Evolutionary conservation across 2,888 invertebrate species (phyloP), one percentile per base, ranked within the genome.

Genomic region (Frankliniella intonsa): DNA sequence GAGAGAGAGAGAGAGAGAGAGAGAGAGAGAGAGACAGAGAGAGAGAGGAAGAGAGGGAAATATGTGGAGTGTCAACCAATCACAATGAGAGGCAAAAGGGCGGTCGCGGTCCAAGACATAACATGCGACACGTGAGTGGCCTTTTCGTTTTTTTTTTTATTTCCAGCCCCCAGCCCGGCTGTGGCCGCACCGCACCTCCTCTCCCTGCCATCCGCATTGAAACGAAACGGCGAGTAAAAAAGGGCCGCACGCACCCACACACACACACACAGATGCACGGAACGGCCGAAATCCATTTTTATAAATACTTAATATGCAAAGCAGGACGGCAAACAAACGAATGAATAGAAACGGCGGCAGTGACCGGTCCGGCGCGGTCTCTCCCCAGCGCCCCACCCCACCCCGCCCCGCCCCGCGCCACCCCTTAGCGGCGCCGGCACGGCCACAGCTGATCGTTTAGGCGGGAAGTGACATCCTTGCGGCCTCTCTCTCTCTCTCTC

Each of bases 291-390:
- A 76, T 76, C 69, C 69, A 76, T 76, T 76, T 76, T 76, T 76
- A 76, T 76, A 76, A 76, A 76, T 76, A 76, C 69, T 76, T 76
- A 76, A 76, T 76, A 76, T 76, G 69, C 69, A 76, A 76, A 76
- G 69, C 69, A 25, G 69, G 69, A 22, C 25, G 69, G 69, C 69
- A 76, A 76, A 76, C 69, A 76, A 76, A 76, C 69, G 69, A 76
- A 76, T 76, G 69, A 76, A 76, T 76, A 25, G 69, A 76, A 76
- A 62, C 62, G 62, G 62, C 62, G 69, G 10, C 69, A 19, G 62
- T 62, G 62, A 62, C 62, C 14, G 62, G 55, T 55, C 55, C 55
- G 55, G 55, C 9, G 3, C 38, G 38, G 38, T 38, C 38, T 38
- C 38, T 38, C 38, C 2, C 38, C 5, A 2, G 38, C 38, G 5